Evolutionary conservation across 2,113 vertebrate genomes (phyloP).

Genomic region (Channa argus): DNA sequence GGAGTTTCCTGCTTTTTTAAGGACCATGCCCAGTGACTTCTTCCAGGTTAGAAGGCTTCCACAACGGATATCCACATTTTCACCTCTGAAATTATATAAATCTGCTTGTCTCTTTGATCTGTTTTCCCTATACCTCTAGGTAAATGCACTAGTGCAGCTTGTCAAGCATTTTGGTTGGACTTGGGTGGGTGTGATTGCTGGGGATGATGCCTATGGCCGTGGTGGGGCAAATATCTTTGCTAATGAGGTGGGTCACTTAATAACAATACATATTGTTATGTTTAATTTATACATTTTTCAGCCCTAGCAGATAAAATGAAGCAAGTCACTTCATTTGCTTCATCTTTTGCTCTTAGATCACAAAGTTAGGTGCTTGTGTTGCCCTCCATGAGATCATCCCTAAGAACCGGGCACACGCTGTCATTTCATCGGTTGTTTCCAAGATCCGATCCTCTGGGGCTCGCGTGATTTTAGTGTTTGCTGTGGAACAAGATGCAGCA

Average conservation of each 20-base stretch:
- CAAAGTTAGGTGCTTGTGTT: constrained; percentile 76
- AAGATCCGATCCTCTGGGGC: constrained; percentile 78
- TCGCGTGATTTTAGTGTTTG: constrained; percentile 83
- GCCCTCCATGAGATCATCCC: constrained; percentile 83
- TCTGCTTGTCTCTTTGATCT: neutral
- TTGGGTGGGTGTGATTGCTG: constrained; percentile 85
- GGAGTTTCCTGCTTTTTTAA: constrained; percentile 83
- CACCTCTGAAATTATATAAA: neutral
- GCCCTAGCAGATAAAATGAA: neutral
- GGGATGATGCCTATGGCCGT: constrained; percentile 84
- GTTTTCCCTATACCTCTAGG: constrained; percentile 49
- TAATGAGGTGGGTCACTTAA: constrained; percentile 58
- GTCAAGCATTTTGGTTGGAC: constrained; percentile 85
- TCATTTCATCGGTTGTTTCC: constrained; percentile 77
- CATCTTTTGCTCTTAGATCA: constrained; percentile 52
- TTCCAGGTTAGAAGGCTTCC: constrained; percentile 76
- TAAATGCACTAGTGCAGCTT: constrained; percentile 82
- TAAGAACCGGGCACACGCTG: constrained; percentile 72
- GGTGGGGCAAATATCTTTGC: constrained; percentile 83
- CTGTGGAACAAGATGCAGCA: constrained; percentile 83
- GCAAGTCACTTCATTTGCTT: neutral
- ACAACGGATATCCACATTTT: neutral
- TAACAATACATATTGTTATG: neutral
- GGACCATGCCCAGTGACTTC: constrained; percentile 86
- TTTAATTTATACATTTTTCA: neutral